These are phyloP conservation scores for Echinops telfairi DNA, from an alignment of 2,113 vertebrate genomes.

Conservation along the genomic window DNA sequence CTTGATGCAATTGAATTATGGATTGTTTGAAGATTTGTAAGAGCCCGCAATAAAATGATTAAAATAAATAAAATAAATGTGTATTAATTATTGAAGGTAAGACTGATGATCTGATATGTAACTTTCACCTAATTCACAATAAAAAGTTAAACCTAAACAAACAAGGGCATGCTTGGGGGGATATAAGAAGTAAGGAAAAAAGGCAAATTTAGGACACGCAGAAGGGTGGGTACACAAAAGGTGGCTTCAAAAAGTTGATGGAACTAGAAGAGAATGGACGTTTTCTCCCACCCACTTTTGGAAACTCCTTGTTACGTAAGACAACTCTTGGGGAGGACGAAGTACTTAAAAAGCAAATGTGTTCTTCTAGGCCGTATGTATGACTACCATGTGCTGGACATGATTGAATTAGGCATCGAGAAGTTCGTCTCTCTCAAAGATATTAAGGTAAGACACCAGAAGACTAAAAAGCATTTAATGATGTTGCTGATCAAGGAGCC, in stretches of 20 bases:
- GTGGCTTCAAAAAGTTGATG: too few species aligned
- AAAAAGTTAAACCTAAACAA: too few species aligned
- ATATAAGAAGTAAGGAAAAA: background rate
- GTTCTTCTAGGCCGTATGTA: slow-evolving; percentile 94
- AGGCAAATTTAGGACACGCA: background rate
- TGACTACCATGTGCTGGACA: slow-evolving; percentile 97
- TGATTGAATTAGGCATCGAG: slow-evolving; percentile 97
- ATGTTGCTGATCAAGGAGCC: background rate
- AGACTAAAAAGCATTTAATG: slow-evolving; percentile 25
- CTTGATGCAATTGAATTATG: background rate
- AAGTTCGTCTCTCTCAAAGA: slow-evolving; percentile 93
- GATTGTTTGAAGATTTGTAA: too few species aligned
- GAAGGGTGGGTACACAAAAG: background rate
- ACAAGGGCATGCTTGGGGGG: too few species aligned
- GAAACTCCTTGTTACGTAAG: background rate
- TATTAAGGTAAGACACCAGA: slow-evolving; percentile 91
- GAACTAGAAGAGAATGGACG: too few species aligned
- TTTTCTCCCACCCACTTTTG: too few species aligned
- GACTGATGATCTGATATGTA: too few species aligned
- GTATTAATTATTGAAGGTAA: too few species aligned
- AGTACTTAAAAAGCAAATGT: slow-evolving; percentile 35
- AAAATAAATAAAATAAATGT: too few species aligned
- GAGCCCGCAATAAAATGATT: too few species aligned
- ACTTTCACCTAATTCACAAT: too few species aligned
- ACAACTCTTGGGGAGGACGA: background rate